Percentiles rank a stretch among this genome's conserved stretches.
Evolutionary conservation across 2,888 invertebrate genomes (phyloP).

Genomic region (Brachypterus glaber): DNA sequence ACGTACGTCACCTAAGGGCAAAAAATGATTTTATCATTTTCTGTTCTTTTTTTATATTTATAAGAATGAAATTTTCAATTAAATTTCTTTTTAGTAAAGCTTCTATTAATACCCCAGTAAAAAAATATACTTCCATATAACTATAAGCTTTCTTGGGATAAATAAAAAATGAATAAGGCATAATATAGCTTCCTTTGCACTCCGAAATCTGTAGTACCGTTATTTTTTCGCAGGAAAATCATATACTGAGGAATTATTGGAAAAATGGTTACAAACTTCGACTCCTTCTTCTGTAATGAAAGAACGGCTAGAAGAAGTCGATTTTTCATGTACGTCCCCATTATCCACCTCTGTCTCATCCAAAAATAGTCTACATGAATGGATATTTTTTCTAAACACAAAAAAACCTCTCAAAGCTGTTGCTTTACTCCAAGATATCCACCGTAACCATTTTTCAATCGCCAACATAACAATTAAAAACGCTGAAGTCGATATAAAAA

Average conservation of each 20-base stretch:
- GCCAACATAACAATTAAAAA: constrained; percentile 39
- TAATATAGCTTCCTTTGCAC: too few species aligned
- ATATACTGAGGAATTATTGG: constrained; percentile 54
- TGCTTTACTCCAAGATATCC: constrained; percentile 59
- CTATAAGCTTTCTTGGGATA: too few species aligned
- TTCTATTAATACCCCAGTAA: too few species aligned
- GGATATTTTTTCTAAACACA: constrained; percentile 51
- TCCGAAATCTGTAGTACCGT: too few species aligned
- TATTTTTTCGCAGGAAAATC: constrained; percentile 33
- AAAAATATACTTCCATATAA: too few species aligned
- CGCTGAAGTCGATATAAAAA: constrained; percentile 27
- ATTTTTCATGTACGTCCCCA: constrained; percentile 49
- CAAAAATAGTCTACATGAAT: constrained; percentile 51
- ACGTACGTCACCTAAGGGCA: too few species aligned
- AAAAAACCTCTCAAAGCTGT: constrained; percentile 49
- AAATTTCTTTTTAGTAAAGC: too few species aligned
- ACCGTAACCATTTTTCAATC: constrained; percentile 57
- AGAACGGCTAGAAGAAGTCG: constrained; percentile 50
- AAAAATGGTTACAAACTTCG: constrained; percentile 52
- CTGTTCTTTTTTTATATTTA: too few species aligned
- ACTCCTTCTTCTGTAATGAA: constrained; percentile 55
- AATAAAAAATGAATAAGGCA: too few species aligned
- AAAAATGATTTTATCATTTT: too few species aligned
- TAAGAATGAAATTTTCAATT: too few species aligned
- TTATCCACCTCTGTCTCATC: constrained; percentile 52